Evolutionary conservation across 2,797 vertebrate genomes (phyloP).

Genomic region (Sarcophilus harrisii): DNA sequence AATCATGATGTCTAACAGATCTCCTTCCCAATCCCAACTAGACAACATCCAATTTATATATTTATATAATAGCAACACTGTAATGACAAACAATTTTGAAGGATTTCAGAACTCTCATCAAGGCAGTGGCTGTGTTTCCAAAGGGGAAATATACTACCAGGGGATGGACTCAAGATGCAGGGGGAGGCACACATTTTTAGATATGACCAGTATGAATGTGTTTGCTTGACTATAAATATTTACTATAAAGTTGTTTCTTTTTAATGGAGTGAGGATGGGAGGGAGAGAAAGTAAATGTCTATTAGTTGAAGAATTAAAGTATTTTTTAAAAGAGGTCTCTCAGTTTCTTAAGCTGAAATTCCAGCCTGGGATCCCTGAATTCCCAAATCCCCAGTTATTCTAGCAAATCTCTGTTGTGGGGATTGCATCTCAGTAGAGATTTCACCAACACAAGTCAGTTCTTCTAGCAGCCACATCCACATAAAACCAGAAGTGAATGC

Average conservation of each 20-base stretch:
- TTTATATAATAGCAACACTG: background rate
- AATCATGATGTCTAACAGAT: constrained; percentile 33
- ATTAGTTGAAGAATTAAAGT: background rate
- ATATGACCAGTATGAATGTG: background rate
- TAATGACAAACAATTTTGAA: background rate
- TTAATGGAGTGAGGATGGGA: background rate
- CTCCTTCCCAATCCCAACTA: background rate
- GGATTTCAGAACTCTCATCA: background rate
- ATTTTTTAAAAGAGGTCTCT: background rate
- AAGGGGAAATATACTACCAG: background rate
- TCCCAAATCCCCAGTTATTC: background rate
- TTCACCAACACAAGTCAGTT: background rate
- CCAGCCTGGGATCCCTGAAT: background rate
- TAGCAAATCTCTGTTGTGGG: background rate
- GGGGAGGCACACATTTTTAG: background rate
- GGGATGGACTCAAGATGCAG: background rate
- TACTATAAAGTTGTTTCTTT: background rate
- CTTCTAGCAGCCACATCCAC: background rate
- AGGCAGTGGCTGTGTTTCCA: background rate
- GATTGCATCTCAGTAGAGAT: background rate
- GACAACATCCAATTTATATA: constrained; percentile 6
- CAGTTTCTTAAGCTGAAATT: background rate
- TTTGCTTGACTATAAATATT: background rate
- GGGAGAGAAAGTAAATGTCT: background rate
- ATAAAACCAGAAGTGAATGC: background rate